Evolutionary conservation across 2,797 vertebrate species (phyloP).

Genomic region (Sebastes vulpes): DNA sequence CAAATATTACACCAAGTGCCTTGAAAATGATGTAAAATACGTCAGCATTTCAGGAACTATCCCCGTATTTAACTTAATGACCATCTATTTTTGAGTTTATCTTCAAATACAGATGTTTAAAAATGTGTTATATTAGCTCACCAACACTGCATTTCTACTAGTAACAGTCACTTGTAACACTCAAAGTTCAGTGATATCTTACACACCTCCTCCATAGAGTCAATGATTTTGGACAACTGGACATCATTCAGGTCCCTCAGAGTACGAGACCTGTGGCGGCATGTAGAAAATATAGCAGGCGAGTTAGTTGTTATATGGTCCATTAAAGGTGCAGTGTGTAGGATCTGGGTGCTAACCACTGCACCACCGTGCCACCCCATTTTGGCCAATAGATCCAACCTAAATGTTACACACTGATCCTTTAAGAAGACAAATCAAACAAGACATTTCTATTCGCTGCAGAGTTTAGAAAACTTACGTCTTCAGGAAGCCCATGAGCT

Average conservation of each 20-base stretch:
- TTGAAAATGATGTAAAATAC: neutral
- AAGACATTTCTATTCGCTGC: neutral
- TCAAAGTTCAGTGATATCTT: neutral
- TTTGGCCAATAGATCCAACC: no score
- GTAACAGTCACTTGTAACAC: neutral
- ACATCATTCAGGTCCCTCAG: conserved; percentile 85
- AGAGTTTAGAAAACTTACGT: conserved; percentile 74
- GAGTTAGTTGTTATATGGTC: neutral
- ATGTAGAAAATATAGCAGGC: neutral
- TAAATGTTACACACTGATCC: neutral
- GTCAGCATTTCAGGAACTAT: neutral
- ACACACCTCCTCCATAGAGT: conserved; percentile 90
- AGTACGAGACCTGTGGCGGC: conserved; percentile 78
- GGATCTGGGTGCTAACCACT: neutral
- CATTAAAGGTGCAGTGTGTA: neutral
- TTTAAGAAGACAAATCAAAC: neutral
- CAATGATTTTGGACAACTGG: conserved; percentile 88
- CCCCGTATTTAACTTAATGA: neutral
- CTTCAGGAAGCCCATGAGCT: conserved; percentile 86
- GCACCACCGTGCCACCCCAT: no score
- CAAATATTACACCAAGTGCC: neutral
- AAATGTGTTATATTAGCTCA: neutral
- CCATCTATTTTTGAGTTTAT: neutral
- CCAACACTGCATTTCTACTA: neutral
- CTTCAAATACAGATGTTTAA: neutral